phyloP scores from a whole-genome alignment of 1,140 invertebrate genomes.

The Laupala kohalensis region DNA sequence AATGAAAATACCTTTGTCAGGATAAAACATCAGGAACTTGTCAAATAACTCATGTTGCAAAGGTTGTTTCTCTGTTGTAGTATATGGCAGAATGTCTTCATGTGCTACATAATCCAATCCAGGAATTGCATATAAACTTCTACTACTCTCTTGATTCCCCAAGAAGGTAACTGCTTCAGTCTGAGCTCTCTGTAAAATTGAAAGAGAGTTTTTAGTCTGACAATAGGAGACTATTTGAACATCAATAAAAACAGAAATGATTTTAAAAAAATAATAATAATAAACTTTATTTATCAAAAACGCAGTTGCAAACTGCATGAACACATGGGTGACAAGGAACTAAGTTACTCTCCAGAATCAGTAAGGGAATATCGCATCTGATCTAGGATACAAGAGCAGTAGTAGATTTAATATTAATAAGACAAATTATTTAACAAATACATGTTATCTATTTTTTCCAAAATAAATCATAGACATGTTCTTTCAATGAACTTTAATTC shows the following conservation, averaged over 20 bases:
- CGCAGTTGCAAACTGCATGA: no score
- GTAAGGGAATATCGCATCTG: no score
- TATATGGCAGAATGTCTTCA: conserved; percentile 84
- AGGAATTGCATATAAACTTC: conserved; percentile 86
- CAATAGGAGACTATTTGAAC: background rate
- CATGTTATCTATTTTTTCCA: no score
- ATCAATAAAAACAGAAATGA: conserved; percentile 3
- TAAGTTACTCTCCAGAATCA: no score
- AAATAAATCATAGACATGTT: no score
- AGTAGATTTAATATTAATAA: no score
- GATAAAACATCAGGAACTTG: conserved; percentile 76
- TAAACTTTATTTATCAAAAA: conserved; percentile 2
- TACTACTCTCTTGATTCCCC: conserved; percentile 86
- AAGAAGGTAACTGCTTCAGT: conserved; percentile 96
- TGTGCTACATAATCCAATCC: conserved; percentile 94
- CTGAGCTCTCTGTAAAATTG: conserved; percentile 71
- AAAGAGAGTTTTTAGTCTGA: no score
- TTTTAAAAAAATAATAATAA: conserved; percentile 9
- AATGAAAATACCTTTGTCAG: conserved; percentile 67
- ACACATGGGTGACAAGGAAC: no score
- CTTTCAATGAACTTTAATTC: no score
- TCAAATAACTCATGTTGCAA: conserved; percentile 91
- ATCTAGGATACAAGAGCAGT: no score
- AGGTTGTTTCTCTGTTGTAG: conserved; percentile 65
- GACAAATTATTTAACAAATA: background rate